phyloP scores from a whole-genome alignment of 2,888 invertebrate genomes.

The Tenodera sinensis region DNA sequence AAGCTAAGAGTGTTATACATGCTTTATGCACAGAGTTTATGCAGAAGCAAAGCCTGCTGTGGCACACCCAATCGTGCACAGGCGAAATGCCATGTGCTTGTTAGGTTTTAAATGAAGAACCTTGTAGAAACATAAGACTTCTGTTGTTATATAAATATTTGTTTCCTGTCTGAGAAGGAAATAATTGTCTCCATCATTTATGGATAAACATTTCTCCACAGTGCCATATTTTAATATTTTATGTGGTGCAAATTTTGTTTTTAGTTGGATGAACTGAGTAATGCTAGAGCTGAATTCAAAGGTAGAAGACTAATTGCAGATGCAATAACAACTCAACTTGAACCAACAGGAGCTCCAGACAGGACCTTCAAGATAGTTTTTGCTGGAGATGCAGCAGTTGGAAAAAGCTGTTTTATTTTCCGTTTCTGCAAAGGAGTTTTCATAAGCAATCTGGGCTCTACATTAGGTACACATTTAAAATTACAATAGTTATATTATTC shows the following conservation, averaged over 20 bases:
- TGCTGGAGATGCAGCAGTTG: slow-evolving; percentile 60
- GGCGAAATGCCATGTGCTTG: too few species aligned
- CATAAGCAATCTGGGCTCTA: slow-evolving; percentile 52
- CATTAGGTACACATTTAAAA: slow-evolving; percentile 47
- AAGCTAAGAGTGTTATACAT: too few species aligned
- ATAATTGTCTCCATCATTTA: too few species aligned
- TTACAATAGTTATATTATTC: not conserved
- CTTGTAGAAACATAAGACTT: too few species aligned
- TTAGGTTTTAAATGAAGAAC: too few species aligned
- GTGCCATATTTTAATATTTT: not conserved
- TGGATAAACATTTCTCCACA: too few species aligned
- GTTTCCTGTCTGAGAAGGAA: too few species aligned
- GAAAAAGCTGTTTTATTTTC: slow-evolving; percentile 58
- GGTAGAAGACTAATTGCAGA: not conserved
- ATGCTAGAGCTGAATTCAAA: not conserved
- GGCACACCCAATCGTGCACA: too few species aligned
- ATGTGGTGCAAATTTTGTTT: not conserved
- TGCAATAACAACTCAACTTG: slow-evolving; percentile 18
- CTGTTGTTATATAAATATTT: too few species aligned
- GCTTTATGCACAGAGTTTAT: too few species aligned
- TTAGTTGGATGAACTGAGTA: not conserved
- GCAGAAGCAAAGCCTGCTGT: too few species aligned
- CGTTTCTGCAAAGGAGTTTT: slow-evolving; percentile 55
- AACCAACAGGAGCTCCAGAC: slow-evolving; percentile 47
- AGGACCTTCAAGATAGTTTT: slow-evolving; percentile 58